A percentile compares a stretch with the other conserved stretches of the same genome.
Evolutionary conservation across 1,140 invertebrate species (phyloP).

Genomic region (Manduca sexta): DNA sequence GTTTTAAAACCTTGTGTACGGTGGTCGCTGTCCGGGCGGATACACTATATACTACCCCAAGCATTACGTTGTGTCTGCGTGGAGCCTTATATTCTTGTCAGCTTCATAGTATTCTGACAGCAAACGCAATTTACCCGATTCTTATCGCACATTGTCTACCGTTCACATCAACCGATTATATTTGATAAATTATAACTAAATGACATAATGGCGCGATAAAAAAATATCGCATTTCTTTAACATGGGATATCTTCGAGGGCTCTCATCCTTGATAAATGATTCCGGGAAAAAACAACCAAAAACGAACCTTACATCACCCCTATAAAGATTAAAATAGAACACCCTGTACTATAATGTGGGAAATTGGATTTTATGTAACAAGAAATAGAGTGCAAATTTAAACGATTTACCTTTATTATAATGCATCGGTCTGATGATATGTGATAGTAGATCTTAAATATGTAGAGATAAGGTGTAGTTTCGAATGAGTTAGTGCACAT

Average conservation of each 20-base stretch:
- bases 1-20: no score
- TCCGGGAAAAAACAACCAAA: conserved; percentile 7
- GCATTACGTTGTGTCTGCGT: no score
- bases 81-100: no score
- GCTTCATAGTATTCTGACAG: no score
- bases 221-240: conserved; percentile 40
- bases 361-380: conserved; percentile 21
- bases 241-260: conserved; percentile 21
- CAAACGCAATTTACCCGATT: no score
- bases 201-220: conserved; percentile 12
- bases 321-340: conserved; percentile 13
- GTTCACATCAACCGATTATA: neutral
- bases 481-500: conserved; percentile 2
- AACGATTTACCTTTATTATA: conserved; percentile 10
- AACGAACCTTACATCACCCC: conserved; percentile 15
- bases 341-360: conserved; percentile 4
- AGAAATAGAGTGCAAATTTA: conserved; percentile 28
- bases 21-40: no score
- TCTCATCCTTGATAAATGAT: conserved; percentile 47
- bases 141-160: no score
- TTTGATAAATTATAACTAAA: conserved; percentile 8
- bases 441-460: conserved; percentile 7
- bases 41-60: no score
- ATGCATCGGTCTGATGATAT: neutral
- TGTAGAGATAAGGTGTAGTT: conserved; percentile 13